Percentiles rank a stretch among this genome's conserved stretches.
These are phyloP conservation scores for Psittacula cyanocephala DNA, from an alignment of 2,113 vertebrate species.

Conservation along the genomic window DNA sequence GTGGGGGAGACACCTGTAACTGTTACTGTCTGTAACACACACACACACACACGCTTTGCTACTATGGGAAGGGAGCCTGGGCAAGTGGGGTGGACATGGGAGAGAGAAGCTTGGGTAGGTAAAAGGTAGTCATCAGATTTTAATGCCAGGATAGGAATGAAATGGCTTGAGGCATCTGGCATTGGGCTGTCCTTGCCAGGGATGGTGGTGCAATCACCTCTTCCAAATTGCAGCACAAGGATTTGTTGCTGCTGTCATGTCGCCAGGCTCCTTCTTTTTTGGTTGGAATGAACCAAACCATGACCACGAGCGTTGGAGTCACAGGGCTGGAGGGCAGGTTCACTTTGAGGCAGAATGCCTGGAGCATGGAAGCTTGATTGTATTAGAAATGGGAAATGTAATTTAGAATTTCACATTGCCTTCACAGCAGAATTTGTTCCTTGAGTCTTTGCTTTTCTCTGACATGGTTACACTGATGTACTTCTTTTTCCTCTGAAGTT, in stretches of 20 bases:
- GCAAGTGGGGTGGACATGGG: neutral
- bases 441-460: neutral
- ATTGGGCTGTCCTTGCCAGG: no score
- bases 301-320: accelerated
- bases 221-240: accelerated
- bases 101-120: neutral
- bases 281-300: neutral
- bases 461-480: neutral
- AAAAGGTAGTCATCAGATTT: neutral
- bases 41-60: neutral
- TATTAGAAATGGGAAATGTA: neutral
- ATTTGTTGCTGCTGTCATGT: accelerated
- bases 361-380: accelerated
- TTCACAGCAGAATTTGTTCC: neutral
- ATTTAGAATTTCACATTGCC: neutral
- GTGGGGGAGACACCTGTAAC: neutral
- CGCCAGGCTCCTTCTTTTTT: neutral
- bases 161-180: neutral
- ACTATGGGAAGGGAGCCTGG: neutral
- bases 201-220: accelerated
- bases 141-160: neutral
- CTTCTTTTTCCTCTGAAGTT: neutral
- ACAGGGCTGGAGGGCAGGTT: neutral
- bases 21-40: accelerated
- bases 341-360: neutral